Percentiles rank a stretch among this genome's conserved stretches.
Evolutionary conservation across 1,140 invertebrate genomes (phyloP).

Genomic region (Heliconius himera): DNA sequence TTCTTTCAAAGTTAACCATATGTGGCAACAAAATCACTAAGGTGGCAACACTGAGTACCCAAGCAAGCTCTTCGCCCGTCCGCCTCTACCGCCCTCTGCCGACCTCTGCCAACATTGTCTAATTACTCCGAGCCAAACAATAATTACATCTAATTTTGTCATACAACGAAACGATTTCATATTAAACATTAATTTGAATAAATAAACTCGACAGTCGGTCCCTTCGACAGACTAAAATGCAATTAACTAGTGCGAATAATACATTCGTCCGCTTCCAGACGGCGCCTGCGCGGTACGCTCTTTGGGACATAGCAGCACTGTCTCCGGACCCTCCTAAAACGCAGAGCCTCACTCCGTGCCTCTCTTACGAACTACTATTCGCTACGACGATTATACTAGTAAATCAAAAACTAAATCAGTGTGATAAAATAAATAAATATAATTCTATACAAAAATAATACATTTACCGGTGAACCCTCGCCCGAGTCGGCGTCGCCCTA

Average conservation of each 20-base stretch:
- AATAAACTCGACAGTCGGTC: conserved; percentile 46
- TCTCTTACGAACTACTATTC: conserved; percentile 69
- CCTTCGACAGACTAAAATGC: conserved; percentile 46
- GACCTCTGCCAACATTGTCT: conserved; percentile 57
- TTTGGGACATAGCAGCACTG: conserved; percentile 78
- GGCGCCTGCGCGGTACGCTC: conserved; percentile 68
- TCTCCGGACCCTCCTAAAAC: conserved; percentile 77
- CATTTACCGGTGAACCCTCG: conserved; percentile 72
- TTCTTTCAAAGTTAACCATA: too few relatives aligned
- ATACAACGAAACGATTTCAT: conserved; percentile 51
- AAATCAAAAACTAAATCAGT: conserved; percentile 64
- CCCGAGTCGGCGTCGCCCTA: conserved; percentile 38
- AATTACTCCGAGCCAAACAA: conserved; percentile 67
- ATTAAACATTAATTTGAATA: conserved; percentile 35
- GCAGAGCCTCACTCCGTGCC: conserved; percentile 74
- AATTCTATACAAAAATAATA: conserved; percentile 79
- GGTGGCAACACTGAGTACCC: neutral
- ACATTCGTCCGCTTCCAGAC: conserved; percentile 47
- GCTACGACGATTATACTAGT: conserved; percentile 68
- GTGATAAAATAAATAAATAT: conserved; percentile 77
- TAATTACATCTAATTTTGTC: conserved; percentile 59
- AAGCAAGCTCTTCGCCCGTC: neutral
- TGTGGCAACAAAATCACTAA: neutral
- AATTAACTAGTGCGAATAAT: conserved; percentile 41
- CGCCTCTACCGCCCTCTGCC: conserved; percentile 60